These are phyloP conservation scores for Siphonodentalium dalli DNA, from an alignment of 2,888 invertebrate species.

Conservation along the genomic window DNA sequence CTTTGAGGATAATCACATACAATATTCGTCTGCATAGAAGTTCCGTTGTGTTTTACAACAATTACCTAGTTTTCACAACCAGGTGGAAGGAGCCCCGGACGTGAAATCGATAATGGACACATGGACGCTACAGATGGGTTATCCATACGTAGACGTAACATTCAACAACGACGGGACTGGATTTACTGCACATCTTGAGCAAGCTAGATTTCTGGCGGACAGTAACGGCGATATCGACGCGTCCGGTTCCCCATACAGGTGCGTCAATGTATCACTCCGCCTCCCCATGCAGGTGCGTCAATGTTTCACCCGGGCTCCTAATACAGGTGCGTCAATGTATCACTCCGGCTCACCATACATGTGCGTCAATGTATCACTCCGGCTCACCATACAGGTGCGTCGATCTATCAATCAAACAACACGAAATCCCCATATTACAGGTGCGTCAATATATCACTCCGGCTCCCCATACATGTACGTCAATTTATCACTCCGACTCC, in stretches of 20 bases:
- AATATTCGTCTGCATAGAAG: neutral
- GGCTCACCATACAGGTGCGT: too few relatives aligned
- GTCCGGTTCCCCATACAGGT: conserved; percentile 43
- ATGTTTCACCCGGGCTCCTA: too few relatives aligned
- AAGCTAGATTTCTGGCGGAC: conserved; percentile 50
- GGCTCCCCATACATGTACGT: too few relatives aligned
- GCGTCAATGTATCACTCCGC: too few relatives aligned
- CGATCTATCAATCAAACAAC: too few relatives aligned
- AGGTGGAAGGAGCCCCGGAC: conserved; percentile 37
- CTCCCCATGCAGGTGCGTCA: too few relatives aligned
- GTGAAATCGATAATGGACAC: conserved; percentile 61
- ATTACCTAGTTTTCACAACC: neutral
- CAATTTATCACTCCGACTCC: too few relatives aligned
- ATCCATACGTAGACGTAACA: conserved; percentile 53
- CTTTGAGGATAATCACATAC: neutral
- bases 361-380: too few relatives aligned
- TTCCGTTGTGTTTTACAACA: neutral
- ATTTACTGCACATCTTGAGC: conserved; percentile 42
- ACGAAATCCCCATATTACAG: too few relatives aligned
- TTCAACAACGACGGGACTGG: conserved; percentile 12
- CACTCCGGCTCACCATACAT: too few relatives aligned
- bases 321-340: too few relatives aligned
- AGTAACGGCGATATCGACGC: conserved; percentile 31
- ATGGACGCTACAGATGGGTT: conserved; percentile 63
- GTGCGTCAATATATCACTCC: too few relatives aligned